Evolutionary conservation across 2,888 invertebrate species (phyloP).

Genomic region (Dinocampus coccinellae): DNA sequence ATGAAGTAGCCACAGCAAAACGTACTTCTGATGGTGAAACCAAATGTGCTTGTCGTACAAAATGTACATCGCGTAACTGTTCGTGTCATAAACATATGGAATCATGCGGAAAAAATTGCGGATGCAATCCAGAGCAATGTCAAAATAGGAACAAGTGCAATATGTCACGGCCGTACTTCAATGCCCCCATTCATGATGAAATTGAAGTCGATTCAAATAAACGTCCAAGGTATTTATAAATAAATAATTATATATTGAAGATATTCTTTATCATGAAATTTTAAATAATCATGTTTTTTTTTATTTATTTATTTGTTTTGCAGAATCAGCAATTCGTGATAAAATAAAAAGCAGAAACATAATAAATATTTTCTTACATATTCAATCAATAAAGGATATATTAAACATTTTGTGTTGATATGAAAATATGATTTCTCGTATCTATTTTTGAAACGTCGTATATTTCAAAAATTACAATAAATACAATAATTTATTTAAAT

Average conservation of each 20-base stretch:
- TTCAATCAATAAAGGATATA: too few species aligned
- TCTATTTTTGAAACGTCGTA: too few species aligned
- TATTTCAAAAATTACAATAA: not conserved
- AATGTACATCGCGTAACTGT: constrained; percentile 74
- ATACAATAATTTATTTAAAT: not conserved
- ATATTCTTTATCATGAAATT: too few species aligned
- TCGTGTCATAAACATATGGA: constrained; percentile 73
- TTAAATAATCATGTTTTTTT: too few species aligned
- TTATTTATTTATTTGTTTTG: too few species aligned
- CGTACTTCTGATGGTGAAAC: constrained; percentile 72
- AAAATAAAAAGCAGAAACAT: not conserved
- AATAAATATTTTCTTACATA: too few species aligned
- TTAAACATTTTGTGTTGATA: not conserved
- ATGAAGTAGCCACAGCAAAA: constrained; percentile 68
- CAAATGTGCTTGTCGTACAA: constrained; percentile 74
- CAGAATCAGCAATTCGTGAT: not conserved
- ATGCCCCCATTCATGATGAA: not conserved
- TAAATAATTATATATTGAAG: too few species aligned
- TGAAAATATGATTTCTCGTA: not conserved
- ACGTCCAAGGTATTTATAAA: too few species aligned
- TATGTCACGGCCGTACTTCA: constrained; percentile 34
- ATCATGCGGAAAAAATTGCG: constrained; percentile 71
- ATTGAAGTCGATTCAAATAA: not conserved
- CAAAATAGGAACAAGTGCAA: constrained; percentile 58
- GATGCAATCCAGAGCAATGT: constrained; percentile 71